Percentiles rank a stretch among this genome's conserved stretches.
Conservation (phyloP, 2,888 invertebrate species). For the Tromatobia lineatoria region DNA sequence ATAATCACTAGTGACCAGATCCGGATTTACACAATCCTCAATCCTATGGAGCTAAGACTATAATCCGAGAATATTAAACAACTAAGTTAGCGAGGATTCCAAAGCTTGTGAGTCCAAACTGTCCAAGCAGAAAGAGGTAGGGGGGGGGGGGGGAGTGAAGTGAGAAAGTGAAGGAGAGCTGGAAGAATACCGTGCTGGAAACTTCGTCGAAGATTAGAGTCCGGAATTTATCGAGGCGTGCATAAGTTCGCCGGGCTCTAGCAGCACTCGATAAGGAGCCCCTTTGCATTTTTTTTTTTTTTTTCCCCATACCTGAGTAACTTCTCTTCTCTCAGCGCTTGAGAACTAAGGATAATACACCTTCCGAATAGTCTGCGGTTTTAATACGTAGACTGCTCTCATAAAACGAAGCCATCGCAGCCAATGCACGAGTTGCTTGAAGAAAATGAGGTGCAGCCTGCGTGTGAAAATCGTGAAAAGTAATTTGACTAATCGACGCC, state of each 20-base stretch:
- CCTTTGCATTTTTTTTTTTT: conserved; percentile 46
- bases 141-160: not conserved
- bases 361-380: conserved; percentile 25
- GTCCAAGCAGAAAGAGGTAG: conserved; percentile 36
- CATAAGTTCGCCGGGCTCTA: conserved; percentile 72
- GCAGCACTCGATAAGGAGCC: conserved; percentile 71
- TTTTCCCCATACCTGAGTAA: conserved; percentile 9
- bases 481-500: conserved; percentile 75
- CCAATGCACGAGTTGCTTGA: not conserved
- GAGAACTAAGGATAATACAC: conserved; percentile 40
- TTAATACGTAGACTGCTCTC: conserved; percentile 18
- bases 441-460: conserved; percentile 5
- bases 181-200: conserved; percentile 39
- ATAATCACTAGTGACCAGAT: not conserved
- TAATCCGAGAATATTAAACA: conserved; percentile 33
- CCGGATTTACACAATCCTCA: not conserved
- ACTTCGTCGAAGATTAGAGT: conserved; percentile 74
- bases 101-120: conserved; percentile 44
- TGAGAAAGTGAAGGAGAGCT: conserved; percentile 27
- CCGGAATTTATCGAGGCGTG: conserved; percentile 74
- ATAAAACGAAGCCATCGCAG: conserved; percentile 4
- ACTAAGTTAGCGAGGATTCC: not conserved
- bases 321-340: conserved; percentile 29
- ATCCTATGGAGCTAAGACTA: conserved; percentile 8
- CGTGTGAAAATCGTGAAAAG: conserved; percentile 70